These are phyloP conservation scores for Manis pentadactyla DNA, from an alignment of 2,797 vertebrate species.

Conservation along the genomic window DNA sequence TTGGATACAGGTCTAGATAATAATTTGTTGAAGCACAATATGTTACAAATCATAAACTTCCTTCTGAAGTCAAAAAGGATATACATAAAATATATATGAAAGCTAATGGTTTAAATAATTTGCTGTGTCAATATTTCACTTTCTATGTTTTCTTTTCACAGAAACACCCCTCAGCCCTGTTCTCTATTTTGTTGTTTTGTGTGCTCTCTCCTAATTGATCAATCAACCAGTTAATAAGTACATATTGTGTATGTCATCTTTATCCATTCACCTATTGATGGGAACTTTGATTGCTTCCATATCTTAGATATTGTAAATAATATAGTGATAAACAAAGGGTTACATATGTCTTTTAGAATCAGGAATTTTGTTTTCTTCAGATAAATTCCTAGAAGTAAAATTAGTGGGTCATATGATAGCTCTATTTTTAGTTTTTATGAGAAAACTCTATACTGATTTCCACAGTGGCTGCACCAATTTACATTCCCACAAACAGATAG, in stretches of 20 bases:
- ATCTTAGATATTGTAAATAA: no score
- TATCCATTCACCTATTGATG: no score
- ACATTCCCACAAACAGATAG: no score
- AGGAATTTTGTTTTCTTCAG: no score
- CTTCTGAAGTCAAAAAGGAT: background rate
- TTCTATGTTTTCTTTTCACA: background rate
- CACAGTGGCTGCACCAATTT: no score
- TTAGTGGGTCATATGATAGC: no score
- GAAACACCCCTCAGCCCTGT: background rate
- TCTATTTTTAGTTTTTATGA: no score
- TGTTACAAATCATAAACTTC: background rate
- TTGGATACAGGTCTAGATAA: background rate
- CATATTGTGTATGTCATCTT: background rate
- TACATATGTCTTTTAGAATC: no score
- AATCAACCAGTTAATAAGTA: background rate
- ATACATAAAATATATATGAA: background rate
- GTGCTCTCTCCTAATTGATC: background rate
- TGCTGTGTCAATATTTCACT: background rate
- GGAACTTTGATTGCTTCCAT: no score
- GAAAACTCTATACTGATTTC: no score
- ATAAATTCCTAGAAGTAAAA: no score
- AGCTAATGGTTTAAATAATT: background rate
- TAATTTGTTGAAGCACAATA: background rate
- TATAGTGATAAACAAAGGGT: no score
- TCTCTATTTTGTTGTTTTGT: slow-evolving; percentile 28